Evolutionary conservation across 2,888 invertebrate genomes (phyloP), one percentile per base, ranked within the genome.

Genomic region (Drosophila incognita): DNA sequence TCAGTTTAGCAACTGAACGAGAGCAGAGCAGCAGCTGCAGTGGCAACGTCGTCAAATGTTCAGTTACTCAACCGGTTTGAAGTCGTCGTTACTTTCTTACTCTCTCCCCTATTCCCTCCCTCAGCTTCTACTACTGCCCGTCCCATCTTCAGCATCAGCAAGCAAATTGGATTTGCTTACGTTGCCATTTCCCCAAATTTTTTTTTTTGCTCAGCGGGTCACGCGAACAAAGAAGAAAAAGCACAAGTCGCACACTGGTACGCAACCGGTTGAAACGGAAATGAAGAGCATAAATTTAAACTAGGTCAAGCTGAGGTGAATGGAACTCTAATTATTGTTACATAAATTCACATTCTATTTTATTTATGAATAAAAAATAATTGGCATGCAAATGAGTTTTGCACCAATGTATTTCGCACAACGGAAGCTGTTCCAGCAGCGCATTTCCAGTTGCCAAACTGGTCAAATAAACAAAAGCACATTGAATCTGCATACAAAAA

Each of bases 121-220:
- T 53, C 11, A 6, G 11, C 24, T 24, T 11, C 8, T 51, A 27
- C 60, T 38, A 33, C 24, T 24, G 15, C 27, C 21, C 51, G 10
- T 24, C 33, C 53, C 60, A 49, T 64, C 59, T 35, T 13, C 64
- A 68, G 62, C 78, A 68, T 68, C 65, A 13, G 54, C 63, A 40
- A 62, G 57, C 77, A 69, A 79, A 79, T 79, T 77, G 72, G 73
- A 69, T 72, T 72, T 81, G 81, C 79, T 66, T 81, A 77, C 78
- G 73, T 73, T 81, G 72, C 69, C 72, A 66, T 72, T 81, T 77
- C 62, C 69, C 57, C 52, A 62, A 51, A 38, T 11, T n/a, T 35
- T 27, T 38, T 38, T 56, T 61, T 71, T 59, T 59, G 58, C 78
- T 66, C 66, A 72, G 69, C 75, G 57, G 72, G 69, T 71, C 73